phyloP scores from a whole-genome alignment of 1,140 invertebrate genomes.

The Diachasma alloeum region DNA sequence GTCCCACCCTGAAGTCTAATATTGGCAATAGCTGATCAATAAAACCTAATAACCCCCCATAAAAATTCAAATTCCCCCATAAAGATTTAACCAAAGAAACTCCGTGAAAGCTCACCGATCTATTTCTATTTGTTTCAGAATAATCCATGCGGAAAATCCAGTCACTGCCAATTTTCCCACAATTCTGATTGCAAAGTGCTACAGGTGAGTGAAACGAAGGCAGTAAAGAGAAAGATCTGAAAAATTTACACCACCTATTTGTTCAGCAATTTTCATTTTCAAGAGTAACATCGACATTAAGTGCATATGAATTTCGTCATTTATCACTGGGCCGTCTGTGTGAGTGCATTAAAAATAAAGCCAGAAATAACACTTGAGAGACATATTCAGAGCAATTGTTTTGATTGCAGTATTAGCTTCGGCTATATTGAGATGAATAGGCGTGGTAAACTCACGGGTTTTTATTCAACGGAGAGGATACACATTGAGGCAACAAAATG shows the following conservation, averaged over 20 bases:
- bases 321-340: background rate
- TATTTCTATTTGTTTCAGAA: constrained; percentile 9
- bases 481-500: too few relatives aligned
- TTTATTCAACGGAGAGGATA: too few relatives aligned
- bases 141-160: background rate
- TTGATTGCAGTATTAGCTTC: background rate
- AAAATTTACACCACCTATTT: background rate
- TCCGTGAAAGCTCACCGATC: background rate
- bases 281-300: background rate
- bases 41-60: too few relatives aligned
- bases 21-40: too few relatives aligned
- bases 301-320: background rate
- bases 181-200: background rate
- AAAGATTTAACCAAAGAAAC: background rate
- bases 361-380: background rate
- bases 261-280: background rate
- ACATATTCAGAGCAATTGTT: background rate
- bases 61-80: background rate
- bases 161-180: background rate
- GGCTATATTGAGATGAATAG: too few relatives aligned
- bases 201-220: background rate
- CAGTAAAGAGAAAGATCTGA: background rate
- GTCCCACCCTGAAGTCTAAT: too few relatives aligned
- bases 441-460: too few relatives aligned
- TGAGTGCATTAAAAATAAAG: background rate